Evolutionary conservation across 2,888 invertebrate genomes (phyloP), one percentile per base, ranked within the genome.

Genomic region (Aplocera efformata): DNA sequence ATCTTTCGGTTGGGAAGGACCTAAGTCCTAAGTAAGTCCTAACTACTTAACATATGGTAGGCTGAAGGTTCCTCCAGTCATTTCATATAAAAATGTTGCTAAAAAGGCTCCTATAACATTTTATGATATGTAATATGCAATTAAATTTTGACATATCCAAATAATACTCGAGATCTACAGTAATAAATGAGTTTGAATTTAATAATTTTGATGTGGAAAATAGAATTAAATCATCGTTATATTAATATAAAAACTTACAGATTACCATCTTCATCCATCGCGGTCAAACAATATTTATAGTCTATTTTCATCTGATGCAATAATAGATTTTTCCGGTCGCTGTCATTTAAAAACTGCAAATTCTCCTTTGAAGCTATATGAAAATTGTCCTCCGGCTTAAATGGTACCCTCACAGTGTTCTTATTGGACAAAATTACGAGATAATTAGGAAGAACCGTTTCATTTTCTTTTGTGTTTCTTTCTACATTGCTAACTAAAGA

Each of bases 211-310:
- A n/a, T n/a, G n/a, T n/a, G n/a, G n/a, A n/a, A n/a, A n/a, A n/a
- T n/a, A n/a, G n/a, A n/a, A n/a, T n/a, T n/a, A n/a, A n/a, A n/a
- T n/a, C n/a, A 3, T 22, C 6, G 6, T 22, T 21, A 10, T 5
- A 30, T 32, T n/a, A 31, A 43, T 13, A 32, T 41, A 44, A 30
- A 24, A 42, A 83, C 86, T 84, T 50, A 86, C 86, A 83, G 56
- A 51, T 79, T 66, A 0, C 67, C 65, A 23, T 80, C 72, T n/a
- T 70, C 66, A 39, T 84, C 72, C 0, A 30, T 17, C 1, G 11
- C 22, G 2, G 53, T 50, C 11, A 77, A 30, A 13, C 82, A 84
- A 8, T 49, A 50, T 26, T 71, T 73, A 56, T 60, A 75, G 48
- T 83, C 84, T 0, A 67, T 60, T 5, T 59, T 53, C 0, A 71